These are phyloP conservation scores for Tromatobia lineatoria DNA, from an alignment of 2,888 invertebrate species.

Conservation along the genomic window DNA sequence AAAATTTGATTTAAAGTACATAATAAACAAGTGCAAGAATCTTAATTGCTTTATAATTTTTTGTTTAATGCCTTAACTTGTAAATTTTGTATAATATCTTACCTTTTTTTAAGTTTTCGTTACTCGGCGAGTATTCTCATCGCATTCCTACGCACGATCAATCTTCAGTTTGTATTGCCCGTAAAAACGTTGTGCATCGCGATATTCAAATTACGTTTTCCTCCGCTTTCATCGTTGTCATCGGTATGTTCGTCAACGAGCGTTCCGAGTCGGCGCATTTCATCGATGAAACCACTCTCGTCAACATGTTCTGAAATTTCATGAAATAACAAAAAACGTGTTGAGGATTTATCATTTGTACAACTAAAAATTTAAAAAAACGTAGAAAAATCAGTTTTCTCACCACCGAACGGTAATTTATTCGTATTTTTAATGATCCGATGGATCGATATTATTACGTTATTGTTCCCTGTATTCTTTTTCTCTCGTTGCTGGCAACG, in stretches of 20 bases:
- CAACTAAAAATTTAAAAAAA: not conserved
- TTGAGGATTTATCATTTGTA: not conserved
- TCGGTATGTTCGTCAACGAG: not conserved
- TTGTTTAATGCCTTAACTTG: too few relatives aligned
- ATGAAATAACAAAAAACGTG: not conserved
- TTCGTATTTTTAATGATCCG: not conserved
- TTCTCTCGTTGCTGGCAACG: not conserved
- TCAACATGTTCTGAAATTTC: not conserved
- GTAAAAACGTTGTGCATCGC: not conserved
- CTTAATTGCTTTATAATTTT: too few relatives aligned
- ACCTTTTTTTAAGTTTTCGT: not conserved
- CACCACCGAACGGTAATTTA: not conserved
- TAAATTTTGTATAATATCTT: not conserved
- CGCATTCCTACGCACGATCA: not conserved
- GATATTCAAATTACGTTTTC: not conserved
- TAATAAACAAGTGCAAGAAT: too few relatives aligned
- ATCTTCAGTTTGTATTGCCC: not conserved
- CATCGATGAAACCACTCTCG: not conserved
- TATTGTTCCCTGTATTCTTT: not conserved
- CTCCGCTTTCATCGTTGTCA: not conserved
- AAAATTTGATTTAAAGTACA: too few relatives aligned
- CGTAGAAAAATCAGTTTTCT: not conserved
- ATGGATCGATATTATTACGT: not conserved
- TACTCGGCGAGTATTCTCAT: constrained; percentile 5
- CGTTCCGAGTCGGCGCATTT: not conserved